These are phyloP conservation scores for Chaetops frenatus DNA, from an alignment of 2,113 vertebrate species.

Conservation along the genomic window DNA sequence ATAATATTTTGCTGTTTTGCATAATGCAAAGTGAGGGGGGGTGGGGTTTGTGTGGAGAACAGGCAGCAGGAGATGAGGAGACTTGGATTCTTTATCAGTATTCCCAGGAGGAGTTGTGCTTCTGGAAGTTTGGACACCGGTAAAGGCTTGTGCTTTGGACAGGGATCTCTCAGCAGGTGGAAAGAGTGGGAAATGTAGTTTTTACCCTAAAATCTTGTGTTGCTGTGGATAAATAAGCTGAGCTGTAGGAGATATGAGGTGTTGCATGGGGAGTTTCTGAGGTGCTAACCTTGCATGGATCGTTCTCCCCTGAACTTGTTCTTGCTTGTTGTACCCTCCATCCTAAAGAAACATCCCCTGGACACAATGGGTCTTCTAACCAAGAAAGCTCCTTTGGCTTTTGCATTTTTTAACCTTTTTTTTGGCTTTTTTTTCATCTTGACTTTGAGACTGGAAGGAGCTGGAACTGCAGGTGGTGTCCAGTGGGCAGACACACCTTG, in stretches of 20 bases:
- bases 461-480: neutral
- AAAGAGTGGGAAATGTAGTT: accelerated
- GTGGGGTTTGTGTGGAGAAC: neutral
- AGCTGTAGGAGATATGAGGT: accelerated
- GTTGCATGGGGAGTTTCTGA: neutral
- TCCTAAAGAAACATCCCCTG: neutral
- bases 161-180: neutral
- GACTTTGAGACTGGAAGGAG: neutral
- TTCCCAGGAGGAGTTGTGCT: neutral
- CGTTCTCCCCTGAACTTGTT: neutral
- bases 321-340: accelerated
- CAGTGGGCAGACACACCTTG: accelerated
- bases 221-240: neutral
- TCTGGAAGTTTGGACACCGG: neutral
- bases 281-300: accelerated
- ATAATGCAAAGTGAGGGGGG: neutral
- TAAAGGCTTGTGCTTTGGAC: neutral
- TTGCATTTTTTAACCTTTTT: neutral
- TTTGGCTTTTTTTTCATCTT: neutral
- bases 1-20: neutral
- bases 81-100: neutral
- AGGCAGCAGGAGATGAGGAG: neutral
- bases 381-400: accelerated
- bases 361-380: neutral
- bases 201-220: neutral